Evolutionary conservation across 1,140 invertebrate species (phyloP).

Genomic region (Parapsyche elsis): DNA sequence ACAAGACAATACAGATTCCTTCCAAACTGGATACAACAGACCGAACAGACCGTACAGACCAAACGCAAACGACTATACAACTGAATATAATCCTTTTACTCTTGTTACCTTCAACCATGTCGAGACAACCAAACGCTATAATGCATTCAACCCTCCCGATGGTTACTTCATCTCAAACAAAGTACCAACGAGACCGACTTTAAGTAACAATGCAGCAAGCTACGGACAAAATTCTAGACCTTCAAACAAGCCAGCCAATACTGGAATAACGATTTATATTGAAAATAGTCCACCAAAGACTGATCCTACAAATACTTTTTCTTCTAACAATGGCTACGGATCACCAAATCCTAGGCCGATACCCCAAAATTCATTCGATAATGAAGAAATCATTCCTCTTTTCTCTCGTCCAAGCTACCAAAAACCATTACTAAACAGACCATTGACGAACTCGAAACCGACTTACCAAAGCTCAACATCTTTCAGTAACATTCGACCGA

Average conservation of each 20-base stretch:
- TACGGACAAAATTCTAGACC: constrained; percentile 49
- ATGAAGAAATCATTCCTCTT: constrained; percentile 52
- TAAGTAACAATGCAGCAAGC: constrained; percentile 7
- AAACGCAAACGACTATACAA: constrained; percentile 52
- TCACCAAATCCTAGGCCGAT: constrained; percentile 29
- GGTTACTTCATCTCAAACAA: constrained; percentile 8
- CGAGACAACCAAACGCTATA: constrained; percentile 58
- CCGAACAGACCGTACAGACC: constrained; percentile 51
- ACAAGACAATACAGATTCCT: constrained; percentile 34
- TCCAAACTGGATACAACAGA: constrained; percentile 35
- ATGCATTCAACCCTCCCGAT: constrained; percentile 17
- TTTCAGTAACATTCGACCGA: constrained; percentile 29
- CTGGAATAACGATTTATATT: constrained; percentile 55
- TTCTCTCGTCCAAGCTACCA: constrained; percentile 51
- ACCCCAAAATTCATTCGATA: constrained; percentile 14
- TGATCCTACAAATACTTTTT: constrained; percentile 33
- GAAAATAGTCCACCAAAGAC: constrained; percentile 48
- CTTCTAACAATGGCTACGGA: constrained; percentile 35
- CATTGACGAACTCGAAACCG: constrained; percentile 39
- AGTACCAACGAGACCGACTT: constrained; percentile 45
- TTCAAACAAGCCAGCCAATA: constrained; percentile 41
- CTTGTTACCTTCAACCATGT: constrained; percentile 64
- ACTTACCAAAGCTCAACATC: constrained; percentile 22
- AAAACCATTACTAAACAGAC: constrained; percentile 50
- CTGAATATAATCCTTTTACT: constrained; percentile 62